Evolutionary conservation across 2,113 vertebrate species (phyloP).

Genomic region (Ammodytes dubius): DNA sequence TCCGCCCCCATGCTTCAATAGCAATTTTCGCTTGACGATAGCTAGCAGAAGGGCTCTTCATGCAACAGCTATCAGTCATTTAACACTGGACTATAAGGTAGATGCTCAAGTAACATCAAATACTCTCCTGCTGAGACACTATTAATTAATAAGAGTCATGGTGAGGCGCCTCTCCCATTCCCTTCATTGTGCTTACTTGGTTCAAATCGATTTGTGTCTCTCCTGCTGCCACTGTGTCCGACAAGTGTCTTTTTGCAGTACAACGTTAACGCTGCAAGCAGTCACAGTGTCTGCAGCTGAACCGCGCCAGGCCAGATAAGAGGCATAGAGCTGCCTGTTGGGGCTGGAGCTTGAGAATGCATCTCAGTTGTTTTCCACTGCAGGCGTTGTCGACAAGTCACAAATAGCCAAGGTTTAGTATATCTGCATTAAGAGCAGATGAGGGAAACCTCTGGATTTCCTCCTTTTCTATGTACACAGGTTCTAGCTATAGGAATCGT

Average conservation of each 20-base stretch:
- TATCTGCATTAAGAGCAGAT: constrained; percentile 15
- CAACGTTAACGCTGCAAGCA: constrained; percentile 56
- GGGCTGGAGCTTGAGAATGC: constrained; percentile 46
- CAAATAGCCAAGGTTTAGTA: constrained; percentile 33
- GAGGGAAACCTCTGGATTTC: neutral
- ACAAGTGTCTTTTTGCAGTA: constrained; percentile 72
- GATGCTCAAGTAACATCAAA: constrained; percentile 68
- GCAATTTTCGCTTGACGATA: constrained; percentile 40
- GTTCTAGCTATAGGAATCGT: neutral
- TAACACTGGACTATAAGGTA: constrained; percentile 51
- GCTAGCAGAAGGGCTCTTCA: constrained; percentile 15
- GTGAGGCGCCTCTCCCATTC: constrained; percentile 69
- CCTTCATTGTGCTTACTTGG: constrained; percentile 80
- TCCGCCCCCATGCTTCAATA: neutral
- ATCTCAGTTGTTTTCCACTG: constrained; percentile 38
- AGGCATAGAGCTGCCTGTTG: constrained; percentile 50
- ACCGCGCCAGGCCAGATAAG: constrained; percentile 54
- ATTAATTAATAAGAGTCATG: constrained; percentile 85
- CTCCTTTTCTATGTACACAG: neutral
- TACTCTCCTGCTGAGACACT: constrained; percentile 72
- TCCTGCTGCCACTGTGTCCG: constrained; percentile 71
- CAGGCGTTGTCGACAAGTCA: constrained; percentile 43
- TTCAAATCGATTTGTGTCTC: constrained; percentile 79
- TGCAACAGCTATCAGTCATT: constrained; percentile 65
- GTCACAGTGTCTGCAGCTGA: constrained; percentile 62